These are phyloP conservation scores for Ceratothoa steindachneri DNA, from an alignment of 2,888 invertebrate species.

Conservation along the genomic window DNA sequence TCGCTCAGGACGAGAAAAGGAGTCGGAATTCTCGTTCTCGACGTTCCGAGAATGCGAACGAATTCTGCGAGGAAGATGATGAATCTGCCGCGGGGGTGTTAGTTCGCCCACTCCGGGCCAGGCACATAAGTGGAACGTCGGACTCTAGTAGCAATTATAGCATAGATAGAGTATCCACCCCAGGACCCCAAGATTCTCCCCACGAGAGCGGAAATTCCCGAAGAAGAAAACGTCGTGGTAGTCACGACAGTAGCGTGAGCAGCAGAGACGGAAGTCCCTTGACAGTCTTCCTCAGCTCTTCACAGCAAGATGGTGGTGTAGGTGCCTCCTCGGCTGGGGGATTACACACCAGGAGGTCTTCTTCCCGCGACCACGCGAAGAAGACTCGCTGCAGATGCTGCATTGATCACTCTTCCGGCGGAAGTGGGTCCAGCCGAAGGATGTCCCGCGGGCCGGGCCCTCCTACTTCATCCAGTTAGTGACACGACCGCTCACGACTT, in stretches of 20 bases:
- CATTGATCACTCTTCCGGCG: slow-evolving; percentile 7
- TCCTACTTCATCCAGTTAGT: slow-evolving; percentile 1
- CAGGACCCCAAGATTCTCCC: slow-evolving; percentile 26
- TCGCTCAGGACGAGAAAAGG: slow-evolving; percentile 2
- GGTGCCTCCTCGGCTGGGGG: slow-evolving; percentile 21
- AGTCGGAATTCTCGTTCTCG: slow-evolving; percentile 8
- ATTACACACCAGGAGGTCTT: slow-evolving; percentile 38
- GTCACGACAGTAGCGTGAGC: slow-evolving; percentile 40
- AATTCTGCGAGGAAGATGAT: not conserved
- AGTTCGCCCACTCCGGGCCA: slow-evolving; percentile 17
- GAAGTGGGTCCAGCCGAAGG: not conserved
- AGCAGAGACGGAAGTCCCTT: slow-evolving; percentile 39
- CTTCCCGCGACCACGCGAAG: slow-evolving; percentile 45
- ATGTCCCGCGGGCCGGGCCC: slow-evolving; percentile 4
- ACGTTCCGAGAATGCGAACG: not conserved
- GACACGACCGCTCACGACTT: not conserved
- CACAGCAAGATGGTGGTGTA: not conserved
- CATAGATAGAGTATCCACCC: slow-evolving; percentile 23
- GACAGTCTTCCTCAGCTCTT: not conserved
- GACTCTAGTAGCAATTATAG: slow-evolving; percentile 44
- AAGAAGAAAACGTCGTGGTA: slow-evolving; percentile 27
- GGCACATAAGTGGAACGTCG: slow-evolving; percentile 37
- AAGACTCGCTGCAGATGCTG: slow-evolving; percentile 46
- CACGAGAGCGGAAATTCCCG: not conserved
- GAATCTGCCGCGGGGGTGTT: not conserved